Conservation (phyloP, 35 echinoderm and acorn worm genomes). For the Diadema setosum region DNA sequence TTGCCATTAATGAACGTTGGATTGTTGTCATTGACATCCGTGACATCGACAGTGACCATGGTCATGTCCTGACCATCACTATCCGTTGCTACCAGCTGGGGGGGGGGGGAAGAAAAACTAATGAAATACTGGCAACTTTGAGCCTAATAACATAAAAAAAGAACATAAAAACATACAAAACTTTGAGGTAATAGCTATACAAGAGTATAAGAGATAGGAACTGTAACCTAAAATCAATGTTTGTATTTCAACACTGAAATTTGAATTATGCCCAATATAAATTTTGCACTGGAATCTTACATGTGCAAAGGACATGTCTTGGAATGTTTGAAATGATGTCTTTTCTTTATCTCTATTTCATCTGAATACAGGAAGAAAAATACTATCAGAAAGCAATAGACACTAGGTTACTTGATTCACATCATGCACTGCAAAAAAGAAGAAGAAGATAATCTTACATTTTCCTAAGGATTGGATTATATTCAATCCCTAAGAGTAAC, state of each 20-base stretch:
- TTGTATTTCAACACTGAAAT: neutral
- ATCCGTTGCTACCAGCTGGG: slow-evolving; percentile 9
- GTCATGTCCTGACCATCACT: slow-evolving; percentile 1
- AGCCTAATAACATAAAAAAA: too few species aligned
- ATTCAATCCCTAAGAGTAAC: too few species aligned
- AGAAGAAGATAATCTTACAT: too few species aligned
- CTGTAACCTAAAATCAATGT: neutral
- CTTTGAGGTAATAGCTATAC: neutral
- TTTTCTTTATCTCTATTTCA: too few species aligned
- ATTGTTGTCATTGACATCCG: slow-evolving; percentile 90
- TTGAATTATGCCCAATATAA: neutral
- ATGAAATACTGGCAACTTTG: too few species aligned
- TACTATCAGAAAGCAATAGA: too few species aligned
- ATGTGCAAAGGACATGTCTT: too few species aligned
- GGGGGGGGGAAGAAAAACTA: neutral
- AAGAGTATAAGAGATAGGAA: neutral
- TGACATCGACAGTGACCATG: slow-evolving; percentile 63
- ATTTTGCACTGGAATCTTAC: neutral
- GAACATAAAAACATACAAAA: neutral
- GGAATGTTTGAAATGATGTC: too few species aligned
- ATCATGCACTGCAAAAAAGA: too few species aligned
- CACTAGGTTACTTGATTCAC: too few species aligned
- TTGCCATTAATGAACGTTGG: slow-evolving; percentile 58
- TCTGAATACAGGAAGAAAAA: too few species aligned
- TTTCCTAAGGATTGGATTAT: too few species aligned